phyloP scores from a whole-genome alignment of 2,113 vertebrate genomes.

The Cinclus mexicanus region DNA sequence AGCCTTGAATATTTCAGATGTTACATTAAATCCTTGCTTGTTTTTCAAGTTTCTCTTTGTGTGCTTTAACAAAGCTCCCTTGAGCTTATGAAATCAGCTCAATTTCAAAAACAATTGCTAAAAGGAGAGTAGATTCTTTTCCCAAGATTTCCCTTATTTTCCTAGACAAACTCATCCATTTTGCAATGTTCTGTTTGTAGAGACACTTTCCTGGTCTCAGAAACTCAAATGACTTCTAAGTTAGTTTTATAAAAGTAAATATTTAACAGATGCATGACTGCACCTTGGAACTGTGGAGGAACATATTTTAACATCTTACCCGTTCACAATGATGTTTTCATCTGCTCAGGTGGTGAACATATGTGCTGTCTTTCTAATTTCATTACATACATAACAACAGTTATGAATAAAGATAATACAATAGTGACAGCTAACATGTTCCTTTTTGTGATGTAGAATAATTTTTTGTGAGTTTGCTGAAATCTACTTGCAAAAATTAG shows the following conservation, averaged over 20 bases:
- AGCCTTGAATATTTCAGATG: background rate
- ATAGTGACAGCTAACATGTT: conserved; percentile 7
- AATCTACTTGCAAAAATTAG: background rate
- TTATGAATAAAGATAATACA: conserved; percentile 34
- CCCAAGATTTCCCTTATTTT: background rate
- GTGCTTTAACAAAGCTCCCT: background rate
- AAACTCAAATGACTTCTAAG: background rate
- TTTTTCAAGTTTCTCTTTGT: conserved; percentile 1
- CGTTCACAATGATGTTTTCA: conserved; percentile 13
- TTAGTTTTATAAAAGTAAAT: conserved; percentile 34
- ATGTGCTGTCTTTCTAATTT: conserved; percentile 52
- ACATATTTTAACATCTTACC: conserved; percentile 24
- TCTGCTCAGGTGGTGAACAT: conserved; percentile 58
- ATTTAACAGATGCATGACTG: conserved; percentile 38
- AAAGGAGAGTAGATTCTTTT: background rate
- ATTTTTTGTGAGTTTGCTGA: background rate
- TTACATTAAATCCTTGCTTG: background rate
- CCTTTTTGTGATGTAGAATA: background rate
- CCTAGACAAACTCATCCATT: background rate
- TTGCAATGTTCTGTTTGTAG: background rate
- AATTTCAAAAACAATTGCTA: background rate
- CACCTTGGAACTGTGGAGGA: background rate
- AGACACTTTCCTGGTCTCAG: background rate
- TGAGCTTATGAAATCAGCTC: background rate
- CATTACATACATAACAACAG: background rate